Percentiles rank a stretch among this genome's conserved stretches.
phyloP scores from a whole-genome alignment of 2,797 vertebrate species.

The Scolopax rusticola region DNA sequence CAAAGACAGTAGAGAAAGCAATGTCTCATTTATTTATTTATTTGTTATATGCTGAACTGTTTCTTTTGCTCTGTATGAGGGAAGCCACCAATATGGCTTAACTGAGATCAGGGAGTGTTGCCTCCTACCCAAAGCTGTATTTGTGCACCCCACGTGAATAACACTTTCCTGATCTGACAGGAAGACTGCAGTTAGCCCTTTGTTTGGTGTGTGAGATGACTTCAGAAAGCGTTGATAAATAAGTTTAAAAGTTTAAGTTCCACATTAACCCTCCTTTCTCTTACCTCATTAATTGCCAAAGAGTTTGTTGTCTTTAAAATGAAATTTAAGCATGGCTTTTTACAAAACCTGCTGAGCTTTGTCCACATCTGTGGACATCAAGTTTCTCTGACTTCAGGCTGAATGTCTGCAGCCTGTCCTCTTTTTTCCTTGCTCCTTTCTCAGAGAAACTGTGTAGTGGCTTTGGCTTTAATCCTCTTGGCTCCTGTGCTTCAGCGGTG shows the following conservation, averaged over 20 bases:
- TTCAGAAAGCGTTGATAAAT: background rate
- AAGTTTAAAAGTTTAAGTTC: background rate
- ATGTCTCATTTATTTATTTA: background rate
- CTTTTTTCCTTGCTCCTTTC: background rate
- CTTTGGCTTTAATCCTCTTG: background rate
- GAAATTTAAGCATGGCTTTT: background rate
- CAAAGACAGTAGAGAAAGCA: background rate
- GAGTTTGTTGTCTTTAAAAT: background rate
- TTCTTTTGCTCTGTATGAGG: rapidly evolving
- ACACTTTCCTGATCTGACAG: background rate
- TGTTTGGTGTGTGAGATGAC: background rate
- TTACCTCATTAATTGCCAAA: background rate
- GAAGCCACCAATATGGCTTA: background rate
- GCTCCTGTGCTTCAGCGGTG: background rate
- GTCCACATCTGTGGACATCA: background rate
- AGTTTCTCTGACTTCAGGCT: background rate
- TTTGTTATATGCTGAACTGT: background rate
- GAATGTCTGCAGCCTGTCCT: background rate
- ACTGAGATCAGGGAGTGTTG: background rate
- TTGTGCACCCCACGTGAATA: background rate
- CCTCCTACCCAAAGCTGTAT: background rate
- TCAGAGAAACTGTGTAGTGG: background rate
- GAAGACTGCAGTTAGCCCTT: background rate
- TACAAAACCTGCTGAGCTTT: background rate
- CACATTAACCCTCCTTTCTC: background rate